Evolutionary conservation across 2,113 vertebrate species (phyloP), one percentile per base, ranked within the genome.

Genomic region (Lycocorax pyrrhopterus): DNA sequence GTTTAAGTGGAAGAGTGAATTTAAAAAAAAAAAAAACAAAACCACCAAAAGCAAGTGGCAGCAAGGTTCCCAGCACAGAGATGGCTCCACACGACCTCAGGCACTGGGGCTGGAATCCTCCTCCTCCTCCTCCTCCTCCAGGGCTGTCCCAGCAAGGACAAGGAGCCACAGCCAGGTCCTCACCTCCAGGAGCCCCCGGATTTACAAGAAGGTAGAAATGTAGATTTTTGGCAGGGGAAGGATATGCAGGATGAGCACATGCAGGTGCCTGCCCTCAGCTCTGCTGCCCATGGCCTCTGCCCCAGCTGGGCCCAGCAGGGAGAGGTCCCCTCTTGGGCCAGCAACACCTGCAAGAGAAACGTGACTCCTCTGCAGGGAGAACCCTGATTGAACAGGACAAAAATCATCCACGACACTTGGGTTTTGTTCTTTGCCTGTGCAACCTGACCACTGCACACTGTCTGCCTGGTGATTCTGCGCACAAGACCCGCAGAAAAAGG

Each of bases 1-100:
- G n/a, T 33, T 49, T 55, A 59, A 89, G 55, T 85, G 67, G 67
- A 94, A 90, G 89, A 91, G 47, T 58, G 67, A 76, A 79, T 87
- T 82, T 12, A 17, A 53, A 71, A 60, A 30, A 71, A 60, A 29
- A 56, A 21, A 12, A 29, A 46, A 46, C 4, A 22, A 32, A 2
- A 10, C 12, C 43, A 37, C 39, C 58, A n/a, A 64, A 64, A n/a
- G 7, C 29, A 22, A 74, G 69, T 5, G 18, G 58, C 58, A 16
- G 49, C n/a, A 23, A 73, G 17, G 58, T 27, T 84, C 4, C 19
- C 44, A 66, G 80, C 59, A 30, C 3, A 7, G 47, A 56, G 30
- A 14, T 10, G 55, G 37, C 49, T 66, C 49, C 78, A 60, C 35
- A 47, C 10, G 43, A 9, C 37, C 4, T 2, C 25, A 62, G 55